These are phyloP conservation scores for Lagodon rhomboides DNA, from an alignment of 2,797 vertebrate genomes.

Conservation along the genomic window DNA sequence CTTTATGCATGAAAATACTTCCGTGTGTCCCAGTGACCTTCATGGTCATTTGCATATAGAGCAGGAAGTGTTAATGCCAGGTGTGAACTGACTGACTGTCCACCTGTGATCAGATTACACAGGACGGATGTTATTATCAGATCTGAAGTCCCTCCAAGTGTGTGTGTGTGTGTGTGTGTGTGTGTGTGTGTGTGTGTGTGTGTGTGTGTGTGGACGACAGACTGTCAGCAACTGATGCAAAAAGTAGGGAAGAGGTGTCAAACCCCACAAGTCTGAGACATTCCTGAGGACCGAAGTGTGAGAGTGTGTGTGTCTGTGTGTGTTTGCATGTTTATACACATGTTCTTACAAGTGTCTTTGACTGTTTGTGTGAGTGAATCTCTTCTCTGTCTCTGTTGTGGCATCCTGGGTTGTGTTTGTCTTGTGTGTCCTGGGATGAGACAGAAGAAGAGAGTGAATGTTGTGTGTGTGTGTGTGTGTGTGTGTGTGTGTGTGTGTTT, in stretches of 20 bases:
- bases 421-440: constrained; percentile 8
- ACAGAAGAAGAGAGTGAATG: constrained; percentile 23
- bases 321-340: constrained; percentile 50
- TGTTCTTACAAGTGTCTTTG: constrained; percentile 50
- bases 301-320: constrained; percentile 38
- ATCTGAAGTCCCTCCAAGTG: too few species aligned
- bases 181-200: not conserved
- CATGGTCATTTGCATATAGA: too few species aligned
- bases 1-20: too few species aligned
- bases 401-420: constrained; percentile 38
- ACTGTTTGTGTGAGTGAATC: constrained; percentile 29
- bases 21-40: too few species aligned
- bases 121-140: too few species aligned
- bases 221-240: constrained; percentile 4
- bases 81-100: too few species aligned
- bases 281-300: constrained; percentile 56
- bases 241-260: constrained; percentile 56
- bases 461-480: constrained; percentile 34
- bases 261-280: constrained; percentile 50
- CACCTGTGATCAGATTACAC: too few species aligned
- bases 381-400: not conserved
- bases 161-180: not conserved
- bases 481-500: constrained; percentile 42
- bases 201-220: not conserved
- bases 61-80: too few species aligned